Base-by-base conservation (phyloP, 2,797 vertebrate genomes). In the Pygocentrus nattereri region DNA sequence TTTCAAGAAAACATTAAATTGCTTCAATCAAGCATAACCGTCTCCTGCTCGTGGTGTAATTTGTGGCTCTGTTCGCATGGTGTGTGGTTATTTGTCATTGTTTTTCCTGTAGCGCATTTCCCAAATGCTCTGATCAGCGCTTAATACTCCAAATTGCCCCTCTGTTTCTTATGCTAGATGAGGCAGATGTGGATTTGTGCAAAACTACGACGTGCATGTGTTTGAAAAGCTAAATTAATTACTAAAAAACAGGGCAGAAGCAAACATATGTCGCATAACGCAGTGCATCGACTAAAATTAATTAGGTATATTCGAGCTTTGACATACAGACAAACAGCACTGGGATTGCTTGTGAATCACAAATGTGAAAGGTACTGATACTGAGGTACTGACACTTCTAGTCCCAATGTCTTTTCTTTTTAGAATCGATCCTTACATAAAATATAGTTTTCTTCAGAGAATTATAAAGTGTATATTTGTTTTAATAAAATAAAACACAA, bases 1-100 rank as follows among this genome's bases (percentile, higher is more conserved):
- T 93, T 90, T 92, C 86, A 68, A 93, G 92, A 96, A 97, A 98
- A 95, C 95, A 97, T 96, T 95, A 97, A 97, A 97, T 97, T 96
- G 95, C 94, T 95, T 93, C 94, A 96, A 97, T 97, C 96, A 97
- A 95, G 95, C 96, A 95, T 92, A 95, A 93, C 95, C 92, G 91
- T 94, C 95, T 96, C 93, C 91, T 93, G 95, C 92, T 95, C 93
- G 88, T 95, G 93, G 92, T 94, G 89, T 94, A 95, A 96, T 97
- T 95, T 95, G 93, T 95, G 93, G 93, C 92, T 94, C 89, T 89
- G 94, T 89, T 95, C 92, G 92, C 93, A 91, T 90, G 89, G 89
- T 92, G 88, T 90, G 89, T 82, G 90, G 91, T 92, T 95, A 94
- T 97, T 95, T 96, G 94, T 97, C 95, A 96, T 96, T 90, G 91